Conservation (phyloP, 1,140 invertebrate species). For the Formica exsecta region DNA sequence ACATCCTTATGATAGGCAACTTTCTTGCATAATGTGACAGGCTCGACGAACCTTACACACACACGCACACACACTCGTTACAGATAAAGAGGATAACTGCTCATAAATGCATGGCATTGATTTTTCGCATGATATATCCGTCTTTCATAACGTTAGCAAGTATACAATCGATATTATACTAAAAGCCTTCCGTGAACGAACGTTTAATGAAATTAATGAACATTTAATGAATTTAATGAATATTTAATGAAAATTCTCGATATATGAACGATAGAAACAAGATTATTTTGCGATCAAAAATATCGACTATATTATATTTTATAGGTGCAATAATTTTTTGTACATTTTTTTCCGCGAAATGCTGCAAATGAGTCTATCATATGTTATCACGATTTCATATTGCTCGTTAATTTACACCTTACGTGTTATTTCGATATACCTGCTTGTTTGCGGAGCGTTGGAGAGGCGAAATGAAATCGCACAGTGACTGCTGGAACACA, state of each 20-base stretch:
- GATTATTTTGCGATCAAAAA: neutral
- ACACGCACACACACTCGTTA: neutral
- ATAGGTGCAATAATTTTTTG: neutral
- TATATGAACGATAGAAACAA: neutral
- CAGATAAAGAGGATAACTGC: slow-evolving; percentile 43
- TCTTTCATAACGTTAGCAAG: slow-evolving; percentile 35
- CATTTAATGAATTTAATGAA: no score
- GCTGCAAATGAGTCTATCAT: slow-evolving; percentile 39
- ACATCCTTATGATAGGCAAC: neutral
- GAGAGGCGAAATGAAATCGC: slow-evolving; percentile 54
- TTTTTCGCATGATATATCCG: slow-evolving; percentile 27
- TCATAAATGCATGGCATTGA: slow-evolving; percentile 17
- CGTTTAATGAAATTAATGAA: neutral
- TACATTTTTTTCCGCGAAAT: neutral
- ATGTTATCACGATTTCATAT: slow-evolving; percentile 38
- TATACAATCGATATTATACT: slow-evolving; percentile 10
- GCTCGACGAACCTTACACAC: slow-evolving; percentile 28
- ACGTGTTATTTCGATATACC: slow-evolving; percentile 1
- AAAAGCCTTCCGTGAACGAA: neutral
- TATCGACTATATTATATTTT: neutral
- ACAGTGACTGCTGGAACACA: neutral
- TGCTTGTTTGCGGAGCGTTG: slow-evolving; percentile 17
- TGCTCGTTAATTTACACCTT: slow-evolving; percentile 15
- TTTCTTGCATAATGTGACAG: slow-evolving; percentile 69
- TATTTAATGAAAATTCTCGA: neutral